Conservation (phyloP, 2,113 vertebrate genomes). For the Globicephala melas region DNA sequence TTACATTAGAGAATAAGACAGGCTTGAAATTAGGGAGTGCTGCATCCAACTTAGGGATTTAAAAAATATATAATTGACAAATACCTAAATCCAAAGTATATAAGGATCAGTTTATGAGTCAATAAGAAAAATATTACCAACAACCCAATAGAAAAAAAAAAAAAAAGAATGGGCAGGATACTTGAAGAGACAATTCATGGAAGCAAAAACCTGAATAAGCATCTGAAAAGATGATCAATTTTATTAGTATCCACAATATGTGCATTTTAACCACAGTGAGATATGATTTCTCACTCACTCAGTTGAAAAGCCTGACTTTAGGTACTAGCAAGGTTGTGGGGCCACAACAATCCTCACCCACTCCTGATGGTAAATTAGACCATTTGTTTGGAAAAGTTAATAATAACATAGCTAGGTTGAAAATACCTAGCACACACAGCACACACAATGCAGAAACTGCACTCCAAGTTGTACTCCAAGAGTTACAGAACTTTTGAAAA, state of each 20-base stretch:
- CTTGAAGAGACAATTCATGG: neutral
- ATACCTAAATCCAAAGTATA: neutral
- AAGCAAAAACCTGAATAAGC: neutral
- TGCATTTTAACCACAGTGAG: neutral
- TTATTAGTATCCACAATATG: neutral
- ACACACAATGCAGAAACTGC: neutral
- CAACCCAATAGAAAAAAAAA: neutral
- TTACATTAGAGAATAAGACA: neutral
- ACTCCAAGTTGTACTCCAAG: neutral
- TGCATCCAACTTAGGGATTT: neutral
- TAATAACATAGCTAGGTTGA: neutral
- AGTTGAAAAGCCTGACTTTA: neutral
- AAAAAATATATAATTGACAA: neutral
- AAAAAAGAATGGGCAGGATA: neutral
- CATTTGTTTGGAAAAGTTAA: neutral
- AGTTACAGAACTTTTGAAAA: neutral
- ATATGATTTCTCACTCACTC: neutral
- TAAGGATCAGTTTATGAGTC: neutral
- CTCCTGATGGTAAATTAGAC: neutral
- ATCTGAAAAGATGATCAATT: neutral
- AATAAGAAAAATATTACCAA: neutral
- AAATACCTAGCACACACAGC: neutral
- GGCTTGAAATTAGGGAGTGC: neutral
- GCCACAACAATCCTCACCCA: neutral
- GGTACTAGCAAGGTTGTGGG: neutral